Evolutionary conservation across 2,888 invertebrate species (phyloP).

Genomic region (Byasa hedistus): DNA sequence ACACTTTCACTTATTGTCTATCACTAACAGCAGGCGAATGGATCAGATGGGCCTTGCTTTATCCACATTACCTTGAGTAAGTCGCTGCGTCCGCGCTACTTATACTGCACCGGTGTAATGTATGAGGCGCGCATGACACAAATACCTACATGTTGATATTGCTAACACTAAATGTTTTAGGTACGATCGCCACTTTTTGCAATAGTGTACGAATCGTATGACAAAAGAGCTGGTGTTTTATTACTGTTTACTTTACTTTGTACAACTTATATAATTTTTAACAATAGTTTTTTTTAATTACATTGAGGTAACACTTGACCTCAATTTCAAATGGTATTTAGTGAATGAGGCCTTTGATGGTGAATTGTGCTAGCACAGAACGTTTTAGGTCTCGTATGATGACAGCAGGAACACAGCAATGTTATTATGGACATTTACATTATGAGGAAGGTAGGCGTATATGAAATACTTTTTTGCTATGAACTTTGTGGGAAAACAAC

Average conservation of each 20-base stretch:
- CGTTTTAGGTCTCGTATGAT: too few species aligned
- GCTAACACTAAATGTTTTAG: conserved; percentile 19
- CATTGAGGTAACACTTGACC: too few species aligned
- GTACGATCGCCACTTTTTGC: not conserved
- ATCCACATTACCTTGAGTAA: conserved; percentile 58
- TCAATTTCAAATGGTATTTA: too few species aligned
- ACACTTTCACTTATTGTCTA: conserved; percentile 61
- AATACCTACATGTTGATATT: conserved; percentile 36
- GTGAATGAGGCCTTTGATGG: too few species aligned
- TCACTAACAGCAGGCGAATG: conserved; percentile 56
- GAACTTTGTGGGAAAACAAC: too few species aligned
- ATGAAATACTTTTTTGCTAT: too few species aligned
- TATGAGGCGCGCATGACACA: conserved; percentile 40
- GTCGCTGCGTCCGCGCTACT: conserved; percentile 46
- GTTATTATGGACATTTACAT: too few species aligned
- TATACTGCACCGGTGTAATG: conserved; percentile 34
- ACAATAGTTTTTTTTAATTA: too few species aligned
- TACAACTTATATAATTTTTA: not conserved
- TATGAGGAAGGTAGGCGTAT: too few species aligned
- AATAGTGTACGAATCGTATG: not conserved
- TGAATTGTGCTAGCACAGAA: too few species aligned
- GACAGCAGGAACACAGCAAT: too few species aligned
- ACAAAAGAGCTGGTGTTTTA: not conserved
- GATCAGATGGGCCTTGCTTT: conserved; percentile 66
- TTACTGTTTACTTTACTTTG: not conserved